Evolutionary conservation across 2,113 vertebrate species (phyloP).

Genomic region (Vulpes lagopus): DNA sequence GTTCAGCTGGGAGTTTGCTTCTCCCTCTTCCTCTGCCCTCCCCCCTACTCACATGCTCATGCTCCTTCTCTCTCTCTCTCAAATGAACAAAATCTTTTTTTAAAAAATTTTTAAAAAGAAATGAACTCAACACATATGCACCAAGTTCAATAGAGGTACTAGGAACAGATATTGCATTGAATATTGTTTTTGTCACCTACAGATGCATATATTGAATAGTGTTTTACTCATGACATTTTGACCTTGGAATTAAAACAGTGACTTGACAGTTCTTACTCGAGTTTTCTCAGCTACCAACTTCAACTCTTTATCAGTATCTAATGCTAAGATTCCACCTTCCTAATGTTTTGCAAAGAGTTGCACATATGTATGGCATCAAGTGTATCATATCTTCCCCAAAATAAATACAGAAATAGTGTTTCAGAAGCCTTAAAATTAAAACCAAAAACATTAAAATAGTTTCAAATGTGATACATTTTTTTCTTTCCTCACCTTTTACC

Average conservation of each 20-base stretch:
- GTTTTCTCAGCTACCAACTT: conserved; percentile 10
- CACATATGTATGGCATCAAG: neutral
- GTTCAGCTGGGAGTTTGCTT: neutral
- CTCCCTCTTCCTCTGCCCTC: neutral
- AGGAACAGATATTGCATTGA: neutral
- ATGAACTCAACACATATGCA: neutral
- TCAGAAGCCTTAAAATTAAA: conserved; percentile 50
- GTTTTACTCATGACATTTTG: neutral
- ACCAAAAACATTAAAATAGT: neutral
- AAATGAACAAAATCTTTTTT: neutral
- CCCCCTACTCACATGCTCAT: too few relatives aligned
- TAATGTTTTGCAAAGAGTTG: neutral
- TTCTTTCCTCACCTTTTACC: conserved; percentile 19
- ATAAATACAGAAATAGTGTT: neutral
- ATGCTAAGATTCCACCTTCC: neutral
- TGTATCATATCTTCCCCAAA: neutral
- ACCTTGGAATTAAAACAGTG: neutral
- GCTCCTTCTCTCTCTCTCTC: neutral
- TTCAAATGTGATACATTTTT: neutral
- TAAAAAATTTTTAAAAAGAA: neutral
- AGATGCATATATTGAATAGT: neutral
- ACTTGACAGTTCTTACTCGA: neutral
- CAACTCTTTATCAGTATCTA: neutral
- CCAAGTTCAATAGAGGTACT: neutral
- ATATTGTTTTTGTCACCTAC: neutral